Evolutionary conservation across 1,140 invertebrate genomes (phyloP).

Genomic region (Meteorus sp.): DNA sequence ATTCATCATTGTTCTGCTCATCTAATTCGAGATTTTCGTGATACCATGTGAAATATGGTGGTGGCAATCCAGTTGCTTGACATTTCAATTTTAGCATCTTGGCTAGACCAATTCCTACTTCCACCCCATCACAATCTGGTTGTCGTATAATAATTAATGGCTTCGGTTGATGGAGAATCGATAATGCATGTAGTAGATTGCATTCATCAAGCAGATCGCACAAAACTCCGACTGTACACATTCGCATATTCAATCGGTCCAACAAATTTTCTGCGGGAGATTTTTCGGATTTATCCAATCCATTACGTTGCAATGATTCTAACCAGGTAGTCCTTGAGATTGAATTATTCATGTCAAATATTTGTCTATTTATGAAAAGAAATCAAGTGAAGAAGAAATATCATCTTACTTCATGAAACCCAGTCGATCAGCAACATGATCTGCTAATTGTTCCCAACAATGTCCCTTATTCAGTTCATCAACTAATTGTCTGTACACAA

Average conservation of each 20-base stretch:
- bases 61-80: conserved; percentile 43
- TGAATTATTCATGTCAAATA: background rate
- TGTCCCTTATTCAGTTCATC: conserved; percentile 37
- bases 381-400: too few species aligned
- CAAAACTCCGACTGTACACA: conserved; percentile 42
- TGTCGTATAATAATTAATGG: conserved; percentile 36
- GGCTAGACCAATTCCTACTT: conserved; percentile 30
- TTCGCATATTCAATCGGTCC: conserved; percentile 37
- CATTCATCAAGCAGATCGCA: conserved; percentile 36
- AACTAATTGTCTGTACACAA: conserved; percentile 36
- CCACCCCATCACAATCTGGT: conserved; percentile 25
- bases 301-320: conserved; percentile 28
- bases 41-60: conserved; percentile 43
- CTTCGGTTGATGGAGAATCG: conserved; percentile 38
- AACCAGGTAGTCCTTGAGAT: conserved; percentile 31
- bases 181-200: conserved; percentile 36
- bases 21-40: conserved; percentile 33
- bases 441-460: conserved; percentile 37
- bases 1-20: conserved; percentile 20
- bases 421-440: conserved; percentile 34
- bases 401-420: conserved; percentile 34
- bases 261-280: conserved; percentile 39
- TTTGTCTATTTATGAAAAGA: background rate
- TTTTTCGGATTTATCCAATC: conserved; percentile 11
- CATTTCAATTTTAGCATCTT: conserved; percentile 34